phyloP scores from a whole-genome alignment of 2,797 vertebrate genomes.

The Champsocephalus gunnari region DNA sequence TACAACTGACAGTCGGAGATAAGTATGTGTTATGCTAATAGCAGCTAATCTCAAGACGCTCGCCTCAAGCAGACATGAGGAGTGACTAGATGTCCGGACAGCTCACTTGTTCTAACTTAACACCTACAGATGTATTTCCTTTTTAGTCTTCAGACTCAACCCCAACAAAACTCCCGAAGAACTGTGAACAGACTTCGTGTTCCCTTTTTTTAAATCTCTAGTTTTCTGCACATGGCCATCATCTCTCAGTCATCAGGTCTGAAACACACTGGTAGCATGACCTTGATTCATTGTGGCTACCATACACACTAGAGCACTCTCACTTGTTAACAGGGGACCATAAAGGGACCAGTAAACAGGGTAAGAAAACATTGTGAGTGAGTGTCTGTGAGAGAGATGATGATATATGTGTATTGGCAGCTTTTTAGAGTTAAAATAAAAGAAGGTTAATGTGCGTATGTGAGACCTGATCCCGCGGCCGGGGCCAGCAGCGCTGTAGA shows the following conservation, averaged over 20 bases:
- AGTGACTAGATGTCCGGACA: background rate
- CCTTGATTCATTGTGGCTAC: conserved; percentile 58
- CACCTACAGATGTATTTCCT: background rate
- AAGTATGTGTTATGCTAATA: background rate
- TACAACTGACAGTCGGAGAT: background rate
- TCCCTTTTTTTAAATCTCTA: background rate
- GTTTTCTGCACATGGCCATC: conserved; percentile 5
- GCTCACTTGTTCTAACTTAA: background rate
- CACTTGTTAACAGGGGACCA: conserved; percentile 69
- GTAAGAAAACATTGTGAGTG: conserved; percentile 43
- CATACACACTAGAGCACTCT: conserved; percentile 46
- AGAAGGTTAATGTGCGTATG: conserved; percentile 19
- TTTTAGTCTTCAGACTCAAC: background rate
- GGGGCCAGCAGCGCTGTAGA: conserved; percentile 64
- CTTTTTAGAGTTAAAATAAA: conserved; percentile 26
- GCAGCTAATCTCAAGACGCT: background rate
- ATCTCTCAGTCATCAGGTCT: conserved; percentile 36
- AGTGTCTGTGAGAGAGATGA: conserved; percentile 23
- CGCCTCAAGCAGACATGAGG: background rate
- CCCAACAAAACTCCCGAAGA: background rate
- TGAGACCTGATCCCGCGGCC: conserved; percentile 48
- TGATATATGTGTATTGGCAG: conserved; percentile 29
- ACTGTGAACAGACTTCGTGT: conserved; percentile 6
- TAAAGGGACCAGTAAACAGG: conserved; percentile 74
- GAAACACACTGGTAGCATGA: conserved; percentile 40